Percentiles rank a stretch among this genome's conserved stretches.
These are phyloP conservation scores for Agriopis aurantiaria DNA, from an alignment of 2,888 invertebrate genomes.

Conservation along the genomic window DNA sequence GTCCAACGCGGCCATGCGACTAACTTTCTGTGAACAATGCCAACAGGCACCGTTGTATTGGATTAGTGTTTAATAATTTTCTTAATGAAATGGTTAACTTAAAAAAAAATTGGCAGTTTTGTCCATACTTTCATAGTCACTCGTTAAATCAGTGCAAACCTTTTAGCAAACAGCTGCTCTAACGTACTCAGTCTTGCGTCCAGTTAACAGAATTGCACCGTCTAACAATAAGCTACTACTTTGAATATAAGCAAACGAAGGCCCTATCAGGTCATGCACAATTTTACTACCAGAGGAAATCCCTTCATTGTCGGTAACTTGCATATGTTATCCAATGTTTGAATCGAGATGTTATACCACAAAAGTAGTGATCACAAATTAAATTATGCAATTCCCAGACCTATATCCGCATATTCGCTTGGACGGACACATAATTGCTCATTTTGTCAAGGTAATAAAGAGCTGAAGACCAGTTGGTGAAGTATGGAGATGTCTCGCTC, in stretches of 20 bases:
- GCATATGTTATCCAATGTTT: not conserved
- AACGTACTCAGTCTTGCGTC: slow-evolving; percentile 60
- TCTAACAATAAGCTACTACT: slow-evolving; percentile 34
- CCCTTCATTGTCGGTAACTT: not conserved
- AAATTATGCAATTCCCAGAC: slow-evolving; percentile 13
- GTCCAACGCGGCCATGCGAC: too few species aligned
- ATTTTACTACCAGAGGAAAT: slow-evolving; percentile 12
- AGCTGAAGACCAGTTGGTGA: too few species aligned
- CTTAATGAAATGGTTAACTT: too few species aligned
- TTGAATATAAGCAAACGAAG: slow-evolving; percentile 43
- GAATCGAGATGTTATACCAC: not conserved
- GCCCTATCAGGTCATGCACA: slow-evolving; percentile 9
- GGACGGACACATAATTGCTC: slow-evolving; percentile 66
- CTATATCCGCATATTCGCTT: slow-evolving; percentile 46
- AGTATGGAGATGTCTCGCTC: too few species aligned
- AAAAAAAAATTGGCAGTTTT: not conserved
- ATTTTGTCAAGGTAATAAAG: slow-evolving; percentile 31
- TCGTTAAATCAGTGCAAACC: slow-evolving; percentile 5
- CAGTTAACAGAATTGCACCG: slow-evolving; percentile 47
- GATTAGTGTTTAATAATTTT: too few species aligned
- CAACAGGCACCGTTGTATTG: too few species aligned
- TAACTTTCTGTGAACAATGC: too few species aligned
- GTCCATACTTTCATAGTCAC: not conserved
- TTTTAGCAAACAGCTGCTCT: slow-evolving; percentile 47
- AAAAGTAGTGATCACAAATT: not conserved